Evolutionary conservation across 2,888 invertebrate genomes (phyloP).

Genomic region (Tryphoninae sp.): DNA sequence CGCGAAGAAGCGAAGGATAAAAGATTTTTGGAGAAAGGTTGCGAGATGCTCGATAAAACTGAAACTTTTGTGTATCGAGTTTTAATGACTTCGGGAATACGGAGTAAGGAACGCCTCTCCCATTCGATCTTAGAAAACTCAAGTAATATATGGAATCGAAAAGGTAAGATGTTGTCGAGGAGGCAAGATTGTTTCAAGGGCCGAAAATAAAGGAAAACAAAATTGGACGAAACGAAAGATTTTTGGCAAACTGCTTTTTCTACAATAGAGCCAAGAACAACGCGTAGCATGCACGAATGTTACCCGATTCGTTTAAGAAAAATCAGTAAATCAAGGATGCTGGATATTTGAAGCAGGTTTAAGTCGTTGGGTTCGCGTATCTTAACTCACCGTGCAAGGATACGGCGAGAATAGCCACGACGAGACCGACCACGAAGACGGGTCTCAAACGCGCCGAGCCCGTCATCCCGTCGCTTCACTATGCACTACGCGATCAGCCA

Average conservation of each 20-base stretch:
- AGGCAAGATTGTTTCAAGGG: not conserved
- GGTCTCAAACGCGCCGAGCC: slow-evolving; percentile 83
- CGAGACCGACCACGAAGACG: slow-evolving; percentile 83
- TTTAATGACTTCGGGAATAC: too few relatives aligned
- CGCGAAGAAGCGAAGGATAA: not conserved
- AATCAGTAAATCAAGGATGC: not conserved
- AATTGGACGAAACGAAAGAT: not conserved
- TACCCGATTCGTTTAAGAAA: not conserved
- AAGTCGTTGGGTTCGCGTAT: not conserved
- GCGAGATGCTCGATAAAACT: not conserved
- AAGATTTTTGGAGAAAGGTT: not conserved
- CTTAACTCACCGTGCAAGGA: slow-evolving; percentile 83
- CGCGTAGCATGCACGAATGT: not conserved
- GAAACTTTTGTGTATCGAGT: too few relatives aligned
- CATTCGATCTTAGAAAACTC: too few relatives aligned
- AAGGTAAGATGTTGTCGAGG: too few relatives aligned
- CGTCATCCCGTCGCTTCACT: slow-evolving; percentile 84
- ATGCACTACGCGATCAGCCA: slow-evolving; percentile 78
- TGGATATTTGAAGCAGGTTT: not conserved
- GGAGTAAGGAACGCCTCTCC: too few relatives aligned
- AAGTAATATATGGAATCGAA: too few relatives aligned
- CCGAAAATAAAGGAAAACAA: not conserved
- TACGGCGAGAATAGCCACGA: slow-evolving; percentile 82
- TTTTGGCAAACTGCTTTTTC: not conserved
- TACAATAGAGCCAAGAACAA: not conserved